Evolutionary conservation across 1,140 invertebrate genomes (phyloP), one percentile per base, ranked within the genome.

Genomic region (Drosophila aff.): DNA sequence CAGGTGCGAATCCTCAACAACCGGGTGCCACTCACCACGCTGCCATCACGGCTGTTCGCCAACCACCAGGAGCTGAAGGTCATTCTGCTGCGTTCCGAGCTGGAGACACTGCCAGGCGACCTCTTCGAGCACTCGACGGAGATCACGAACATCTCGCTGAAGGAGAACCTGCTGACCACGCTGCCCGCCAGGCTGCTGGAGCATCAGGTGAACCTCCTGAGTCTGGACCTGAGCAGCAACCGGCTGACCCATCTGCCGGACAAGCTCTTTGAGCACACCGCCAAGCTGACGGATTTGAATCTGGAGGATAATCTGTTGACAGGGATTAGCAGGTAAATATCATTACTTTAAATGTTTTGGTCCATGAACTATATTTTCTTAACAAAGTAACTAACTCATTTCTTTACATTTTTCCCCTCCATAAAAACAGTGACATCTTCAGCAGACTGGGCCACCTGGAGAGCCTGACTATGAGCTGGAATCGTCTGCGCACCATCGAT

Each of bases 221-320:
- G 91, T 23, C 79, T 96, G 44, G 93, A 95, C 74, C 84, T 96
- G 33, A 93, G 93, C 74, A 91, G 93, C 26, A 96, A 96, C 81
- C 80, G 93, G 38, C 68, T 96, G 16, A 91, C 77, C 28, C 69
- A 89, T 28, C 82, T 96, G 66, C 93, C 94, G n/a, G 92, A 94
- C 63, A 91, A 91, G 62, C 72, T 95, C 40, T 95, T 96, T 71
- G 33, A 92, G 86, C 52, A 92, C 94, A 66, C 93, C 82, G 44
- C 91, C 11, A 61, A 94, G 61, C 79, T 96, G 49, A 92, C 94
- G 72, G 89, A 74, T 13, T 85, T 96, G 28, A 93, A 94, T 82
- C 89, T 96, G 40, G 91, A 93, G 15, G 76, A 94, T 36, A 96
- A 96, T 91, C 82, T 92, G 16, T 81, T 95, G 9, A 92, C 87